Base-by-base conservation (phyloP, 2,797 vertebrate species). In the Eulemur albifrons region DNA sequence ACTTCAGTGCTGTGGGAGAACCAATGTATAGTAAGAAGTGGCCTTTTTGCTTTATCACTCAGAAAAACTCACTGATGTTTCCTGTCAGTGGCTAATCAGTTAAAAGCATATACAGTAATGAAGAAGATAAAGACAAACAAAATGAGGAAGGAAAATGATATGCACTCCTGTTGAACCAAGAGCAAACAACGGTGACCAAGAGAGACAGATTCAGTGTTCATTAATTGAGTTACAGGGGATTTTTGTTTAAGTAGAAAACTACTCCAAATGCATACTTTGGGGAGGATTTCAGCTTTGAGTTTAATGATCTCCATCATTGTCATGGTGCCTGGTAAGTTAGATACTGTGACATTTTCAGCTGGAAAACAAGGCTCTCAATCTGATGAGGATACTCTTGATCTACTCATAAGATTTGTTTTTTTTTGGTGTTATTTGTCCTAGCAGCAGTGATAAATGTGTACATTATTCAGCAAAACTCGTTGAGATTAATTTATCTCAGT, bases 311-410 rank as follows among this genome's bases (percentile, higher is more conserved):
- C 48, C 67, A 32, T 90, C 11, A 13, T 27, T n/a, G 35, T 81
- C 15, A 21, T 8, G 4, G 23, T 32, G 11, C 17, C 32, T 45
- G 94, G 93, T 96, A 93, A 97, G 94, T 96, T 6, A 73, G 40
- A 94, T 32, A 32, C 7, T 57, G 21, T 91, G 32, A 81, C 12
- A 69, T 70, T 92, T 93, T 83, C 50, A 43, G 43, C 21, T 72
- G 45, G 72, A 89, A 89, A 83, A 32, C 82, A 40, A 70, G 83
- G 14, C 7, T 59, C 1, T 80, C 17, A 18, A 8, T 65, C n/a
- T 65, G 15, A 57, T 23, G 9, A 67, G 13, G 45, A 61, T 38
- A 30, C 20, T 38, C 70, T 77, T 86, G 12, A 80, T 30, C 59
- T 21, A 73, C 4, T 92, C 7, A 45, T 65, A 85, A 63, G 38